These are phyloP conservation scores for Erithacus rubecula DNA, from an alignment of 2,797 vertebrate species.

Conservation along the genomic window DNA sequence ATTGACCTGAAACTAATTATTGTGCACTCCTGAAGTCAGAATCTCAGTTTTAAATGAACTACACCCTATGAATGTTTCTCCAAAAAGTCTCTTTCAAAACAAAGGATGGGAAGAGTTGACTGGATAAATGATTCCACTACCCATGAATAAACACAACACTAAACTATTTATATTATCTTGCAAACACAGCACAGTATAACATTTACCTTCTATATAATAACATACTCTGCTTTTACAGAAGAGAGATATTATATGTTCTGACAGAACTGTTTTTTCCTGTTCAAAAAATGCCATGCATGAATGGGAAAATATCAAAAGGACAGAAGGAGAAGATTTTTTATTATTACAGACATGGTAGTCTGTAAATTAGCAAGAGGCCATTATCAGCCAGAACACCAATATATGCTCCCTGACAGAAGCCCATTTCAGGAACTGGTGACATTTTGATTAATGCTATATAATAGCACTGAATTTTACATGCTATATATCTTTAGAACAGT, in stretches of 20 bases:
- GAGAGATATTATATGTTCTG: not conserved
- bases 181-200: not conserved
- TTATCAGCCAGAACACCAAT: slow-evolving; percentile 24
- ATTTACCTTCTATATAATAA: not conserved
- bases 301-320: slow-evolving; percentile 11
- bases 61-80: not conserved
- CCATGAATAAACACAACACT: not conserved
- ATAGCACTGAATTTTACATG: not conserved
- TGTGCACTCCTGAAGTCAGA: not conserved
- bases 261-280: slow-evolving; percentile 6
- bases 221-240: not conserved
- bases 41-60: not conserved
- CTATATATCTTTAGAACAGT: not conserved
- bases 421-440: slow-evolving; percentile 28
- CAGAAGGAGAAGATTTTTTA: slow-evolving; percentile 21
- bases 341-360: slow-evolving; percentile 31
- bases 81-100: not conserved
- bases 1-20: not conserved
- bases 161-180: not conserved
- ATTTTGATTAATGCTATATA: slow-evolving; percentile 42
- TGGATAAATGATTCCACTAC: not conserved
- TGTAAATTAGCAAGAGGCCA: slow-evolving; percentile 31
- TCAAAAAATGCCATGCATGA: slow-evolving; percentile 1
- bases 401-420: slow-evolving; percentile 15
- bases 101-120: not conserved